Evolutionary conservation across 2,113 vertebrate species (phyloP).

Genomic region (Aphyosemion australe): DNA sequence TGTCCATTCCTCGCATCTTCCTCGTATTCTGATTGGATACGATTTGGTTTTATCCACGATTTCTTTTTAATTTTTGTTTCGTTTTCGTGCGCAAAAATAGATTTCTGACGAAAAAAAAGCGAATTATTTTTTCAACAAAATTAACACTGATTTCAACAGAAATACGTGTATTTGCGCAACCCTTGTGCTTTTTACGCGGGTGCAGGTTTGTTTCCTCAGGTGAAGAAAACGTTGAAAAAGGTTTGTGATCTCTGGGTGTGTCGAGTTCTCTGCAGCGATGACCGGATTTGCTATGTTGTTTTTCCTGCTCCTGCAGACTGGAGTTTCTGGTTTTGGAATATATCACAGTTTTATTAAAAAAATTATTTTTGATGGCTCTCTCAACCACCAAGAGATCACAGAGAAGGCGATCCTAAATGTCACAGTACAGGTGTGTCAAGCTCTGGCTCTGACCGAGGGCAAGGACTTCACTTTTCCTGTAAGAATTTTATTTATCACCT

Average conservation of each 20-base stretch:
- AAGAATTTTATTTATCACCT: background rate
- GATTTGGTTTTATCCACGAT: too few species aligned
- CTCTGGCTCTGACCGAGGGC: slow-evolving; percentile 43
- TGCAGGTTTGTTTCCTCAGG: background rate
- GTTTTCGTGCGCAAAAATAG: too few species aligned
- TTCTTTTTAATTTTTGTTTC: too few species aligned
- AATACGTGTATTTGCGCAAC: too few species aligned
- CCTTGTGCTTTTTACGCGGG: too few species aligned
- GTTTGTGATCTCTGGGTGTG: background rate
- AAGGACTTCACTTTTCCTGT: slow-evolving; percentile 52
- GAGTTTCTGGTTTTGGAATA: slow-evolving; percentile 43
- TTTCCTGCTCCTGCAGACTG: slow-evolving; percentile 37
- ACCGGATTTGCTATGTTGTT: background rate
- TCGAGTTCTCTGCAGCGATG: slow-evolving; percentile 19
- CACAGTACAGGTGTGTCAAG: slow-evolving; percentile 45
- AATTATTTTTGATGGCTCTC: background rate
- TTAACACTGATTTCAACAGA: too few species aligned
- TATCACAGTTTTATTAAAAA: background rate
- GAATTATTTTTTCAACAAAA: too few species aligned
- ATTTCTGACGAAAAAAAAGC: too few species aligned
- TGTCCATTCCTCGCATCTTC: too few species aligned
- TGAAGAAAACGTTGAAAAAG: background rate
- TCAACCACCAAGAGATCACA: slow-evolving; percentile 57
- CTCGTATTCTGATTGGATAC: too few species aligned
- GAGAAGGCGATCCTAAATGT: slow-evolving; percentile 41